These are phyloP conservation scores for Junonia oenone DNA, from an alignment of 2,888 invertebrate species.

Conservation along the genomic window DNA sequence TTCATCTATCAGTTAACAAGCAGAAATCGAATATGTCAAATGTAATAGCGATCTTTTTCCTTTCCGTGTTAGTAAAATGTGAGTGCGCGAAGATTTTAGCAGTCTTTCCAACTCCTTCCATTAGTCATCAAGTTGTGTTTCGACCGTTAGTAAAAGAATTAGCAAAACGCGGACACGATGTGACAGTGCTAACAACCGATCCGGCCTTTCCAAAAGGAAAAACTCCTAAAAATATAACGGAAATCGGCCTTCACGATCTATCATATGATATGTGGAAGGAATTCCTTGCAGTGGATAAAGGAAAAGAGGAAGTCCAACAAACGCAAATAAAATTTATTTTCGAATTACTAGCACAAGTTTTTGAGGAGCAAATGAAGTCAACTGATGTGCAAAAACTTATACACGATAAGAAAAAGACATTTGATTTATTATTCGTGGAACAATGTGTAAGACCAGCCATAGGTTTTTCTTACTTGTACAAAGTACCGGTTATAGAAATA, in stretches of 20 bases:
- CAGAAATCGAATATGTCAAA: not conserved
- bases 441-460: slow-evolving; percentile 30
- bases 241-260: slow-evolving; percentile 43
- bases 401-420: slow-evolving; percentile 21
- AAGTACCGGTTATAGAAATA: slow-evolving; percentile 38
- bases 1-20: not conserved
- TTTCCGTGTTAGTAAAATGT: not conserved
- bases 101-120: slow-evolving; percentile 38
- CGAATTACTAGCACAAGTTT: slow-evolving; percentile 5
- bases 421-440: slow-evolving; percentile 42
- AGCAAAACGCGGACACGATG: slow-evolving; percentile 39
- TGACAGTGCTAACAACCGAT: slow-evolving; percentile 39
- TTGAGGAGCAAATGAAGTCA: slow-evolving; percentile 19
- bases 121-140: slow-evolving; percentile 43
- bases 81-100: slow-evolving; percentile 38
- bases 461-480: slow-evolving; percentile 34
- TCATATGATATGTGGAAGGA: slow-evolving; percentile 32
- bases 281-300: not conserved
- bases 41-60: not conserved
- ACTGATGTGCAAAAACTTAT: slow-evolving; percentile 19
- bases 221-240: slow-evolving; percentile 40
- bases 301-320: not conserved
- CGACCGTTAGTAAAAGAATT: slow-evolving; percentile 39
- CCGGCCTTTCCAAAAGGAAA: slow-evolving; percentile 35
- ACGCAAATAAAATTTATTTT: slow-evolving; percentile 7